These are phyloP conservation scores for Keiferia lycopersicella DNA, from an alignment of 2,888 invertebrate species.

Conservation along the genomic window DNA sequence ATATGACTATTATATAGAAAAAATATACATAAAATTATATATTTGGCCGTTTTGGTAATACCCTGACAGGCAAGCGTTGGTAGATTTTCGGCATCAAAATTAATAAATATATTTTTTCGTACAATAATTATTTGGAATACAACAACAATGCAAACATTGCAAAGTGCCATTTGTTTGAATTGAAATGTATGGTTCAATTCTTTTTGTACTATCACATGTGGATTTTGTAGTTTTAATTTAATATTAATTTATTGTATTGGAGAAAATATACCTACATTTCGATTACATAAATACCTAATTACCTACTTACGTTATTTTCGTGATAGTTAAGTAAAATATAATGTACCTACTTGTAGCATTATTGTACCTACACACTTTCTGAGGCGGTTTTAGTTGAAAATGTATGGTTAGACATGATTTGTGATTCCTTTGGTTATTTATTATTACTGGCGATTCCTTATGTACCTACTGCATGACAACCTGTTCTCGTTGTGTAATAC, in stretches of 20 bases:
- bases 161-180: slow-evolving; percentile 72
- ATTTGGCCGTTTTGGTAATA: slow-evolving; percentile 84
- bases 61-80: slow-evolving; percentile 87
- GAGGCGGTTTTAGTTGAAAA: slow-evolving; percentile 68
- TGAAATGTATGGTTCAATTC: slow-evolving; percentile 34
- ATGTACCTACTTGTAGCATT: slow-evolving; percentile 57
- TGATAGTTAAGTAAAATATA: slow-evolving; percentile 69
- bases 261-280: slow-evolving; percentile 60
- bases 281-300: slow-evolving; percentile 65
- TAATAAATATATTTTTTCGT: slow-evolving; percentile 54
- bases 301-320: slow-evolving; percentile 75
- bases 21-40: slow-evolving; percentile 78
- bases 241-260: slow-evolving; percentile 62
- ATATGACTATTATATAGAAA: slow-evolving; percentile 80
- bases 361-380: slow-evolving; percentile 55
- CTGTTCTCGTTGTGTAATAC: slow-evolving; percentile 35
- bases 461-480: slow-evolving; percentile 61
- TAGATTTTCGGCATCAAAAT: slow-evolving; percentile 77
- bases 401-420: slow-evolving; percentile 46
- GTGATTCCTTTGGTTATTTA: slow-evolving; percentile 35
- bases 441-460: slow-evolving; percentile 58
- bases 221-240: slow-evolving; percentile 62
- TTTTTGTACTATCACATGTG: slow-evolving; percentile 56
- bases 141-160: slow-evolving; percentile 75
- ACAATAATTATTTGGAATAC: slow-evolving; percentile 61